Evolutionary conservation across 2,888 invertebrate genomes (phyloP).

Genomic region (Ctenicera cuprea): DNA sequence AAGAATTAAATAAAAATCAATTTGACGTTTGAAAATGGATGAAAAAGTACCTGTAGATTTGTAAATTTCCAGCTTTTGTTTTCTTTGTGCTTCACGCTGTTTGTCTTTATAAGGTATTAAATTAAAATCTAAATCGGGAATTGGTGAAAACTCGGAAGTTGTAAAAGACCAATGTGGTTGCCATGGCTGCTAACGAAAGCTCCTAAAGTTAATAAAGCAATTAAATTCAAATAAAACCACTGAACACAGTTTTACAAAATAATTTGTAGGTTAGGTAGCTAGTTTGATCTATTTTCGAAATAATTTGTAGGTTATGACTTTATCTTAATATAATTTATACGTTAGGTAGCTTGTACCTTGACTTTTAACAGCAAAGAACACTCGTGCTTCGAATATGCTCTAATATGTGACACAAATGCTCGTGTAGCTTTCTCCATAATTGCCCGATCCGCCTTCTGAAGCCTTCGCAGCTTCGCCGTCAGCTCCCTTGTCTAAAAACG

Average conservation of each 20-base stretch:
- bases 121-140: conserved; percentile 82
- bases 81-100: conserved; percentile 83
- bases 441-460: conserved; percentile 83
- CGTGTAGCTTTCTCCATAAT: conserved; percentile 90
- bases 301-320: not conserved
- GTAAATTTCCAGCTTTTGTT: conserved; percentile 82
- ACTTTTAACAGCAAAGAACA: conserved; percentile 91
- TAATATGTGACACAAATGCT: conserved; percentile 96
- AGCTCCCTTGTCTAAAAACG: conserved; percentile 69
- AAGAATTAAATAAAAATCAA: not conserved
- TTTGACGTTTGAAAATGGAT: not conserved
- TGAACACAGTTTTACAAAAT: not conserved
- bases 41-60: conserved; percentile 81
- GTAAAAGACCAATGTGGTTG: conserved; percentile 91
- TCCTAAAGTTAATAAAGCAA: conserved; percentile 73
- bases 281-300: too few species aligned
- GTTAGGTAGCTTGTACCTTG: conserved; percentile 74
- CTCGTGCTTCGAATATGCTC: conserved; percentile 96
- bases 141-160: conserved; percentile 83
- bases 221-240: too few species aligned
- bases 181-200: conserved; percentile 88
- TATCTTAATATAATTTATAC: not conserved
- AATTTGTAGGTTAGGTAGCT: not conserved
- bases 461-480: conserved; percentile 77
- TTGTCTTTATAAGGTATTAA: conserved; percentile 87